A percentile compares a stretch with the other conserved stretches of the same genome.
Evolutionary conservation across 2,797 vertebrate species (phyloP).

Genomic region (Lophius americanus): DNA sequence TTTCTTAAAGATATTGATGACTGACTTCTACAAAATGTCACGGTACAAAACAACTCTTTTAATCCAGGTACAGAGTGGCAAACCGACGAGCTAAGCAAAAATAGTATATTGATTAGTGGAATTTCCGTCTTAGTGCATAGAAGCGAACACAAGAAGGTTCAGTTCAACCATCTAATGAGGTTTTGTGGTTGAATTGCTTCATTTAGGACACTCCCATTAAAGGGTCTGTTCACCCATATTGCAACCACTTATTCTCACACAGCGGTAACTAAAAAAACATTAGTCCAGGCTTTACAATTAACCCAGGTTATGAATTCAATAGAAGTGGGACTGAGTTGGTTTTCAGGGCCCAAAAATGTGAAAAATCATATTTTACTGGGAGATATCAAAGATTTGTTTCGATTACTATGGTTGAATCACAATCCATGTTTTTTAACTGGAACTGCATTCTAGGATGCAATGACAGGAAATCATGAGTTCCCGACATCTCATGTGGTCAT

Average conservation of each 20-base stretch:
- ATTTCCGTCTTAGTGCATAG: slow-evolving; percentile 65
- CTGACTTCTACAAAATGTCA: slow-evolving; percentile 48
- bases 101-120: slow-evolving; percentile 57
- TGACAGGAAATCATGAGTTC: neutral
- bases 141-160: slow-evolving; percentile 43
- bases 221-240: slow-evolving; percentile 21
- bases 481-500: neutral
- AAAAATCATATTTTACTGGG: neutral
- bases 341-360: neutral
- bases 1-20: slow-evolving; percentile 52
- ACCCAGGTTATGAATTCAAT: neutral
- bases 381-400: neutral
- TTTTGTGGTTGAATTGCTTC: slow-evolving; percentile 15
- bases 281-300: neutral
- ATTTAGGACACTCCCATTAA: slow-evolving; percentile 2
- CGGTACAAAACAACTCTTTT: slow-evolving; percentile 61
- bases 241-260: neutral
- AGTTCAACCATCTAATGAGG: slow-evolving; percentile 17
- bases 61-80: slow-evolving; percentile 43
- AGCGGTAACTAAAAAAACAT: neutral
- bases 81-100: slow-evolving; percentile 51
- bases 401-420: neutral
- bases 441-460: neutral
- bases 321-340: neutral
- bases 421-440: neutral